A percentile compares a stretch with the other conserved stretches of the same genome.
Evolutionary conservation across 2,113 vertebrate species (phyloP).

Genomic region (Stomatorhinus ivindoensis): DNA sequence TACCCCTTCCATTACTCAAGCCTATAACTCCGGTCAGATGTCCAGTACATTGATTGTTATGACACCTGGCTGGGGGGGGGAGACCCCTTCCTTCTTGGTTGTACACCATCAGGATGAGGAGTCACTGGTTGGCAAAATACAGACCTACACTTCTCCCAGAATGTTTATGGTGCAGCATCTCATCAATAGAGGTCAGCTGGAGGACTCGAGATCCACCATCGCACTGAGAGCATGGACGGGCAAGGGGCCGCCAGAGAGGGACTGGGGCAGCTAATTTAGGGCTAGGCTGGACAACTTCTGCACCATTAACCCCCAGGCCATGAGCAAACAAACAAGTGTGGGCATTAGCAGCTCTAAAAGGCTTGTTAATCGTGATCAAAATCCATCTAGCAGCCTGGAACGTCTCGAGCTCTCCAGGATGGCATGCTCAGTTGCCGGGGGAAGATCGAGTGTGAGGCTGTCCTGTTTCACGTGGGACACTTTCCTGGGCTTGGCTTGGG

Average conservation of each 20-base stretch:
- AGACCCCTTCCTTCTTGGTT: background rate
- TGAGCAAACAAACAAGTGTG: background rate
- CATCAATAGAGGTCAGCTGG: background rate
- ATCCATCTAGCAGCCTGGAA: background rate
- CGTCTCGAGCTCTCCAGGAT: background rate
- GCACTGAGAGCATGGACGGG: background rate
- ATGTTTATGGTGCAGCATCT: background rate
- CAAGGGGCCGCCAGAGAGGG: background rate
- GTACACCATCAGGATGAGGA: background rate
- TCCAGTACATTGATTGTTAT: background rate
- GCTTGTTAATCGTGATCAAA: background rate
- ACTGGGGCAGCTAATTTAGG: background rate
- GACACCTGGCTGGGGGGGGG: background rate
- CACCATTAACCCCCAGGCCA: conserved; percentile 1
- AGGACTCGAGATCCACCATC: background rate
- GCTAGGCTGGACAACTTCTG: background rate
- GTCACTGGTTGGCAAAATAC: background rate
- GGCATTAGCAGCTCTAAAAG: background rate
- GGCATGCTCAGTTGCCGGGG: background rate
- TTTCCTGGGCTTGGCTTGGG: background rate
- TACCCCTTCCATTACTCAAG: background rate
- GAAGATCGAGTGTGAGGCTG: background rate
- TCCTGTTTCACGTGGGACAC: background rate
- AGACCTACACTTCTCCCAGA: background rate
- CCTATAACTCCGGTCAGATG: background rate